Evolutionary conservation across 2,113 vertebrate species (phyloP), one percentile per base, ranked within the genome.

Genomic region (Neodontobutis hainanensis): DNA sequence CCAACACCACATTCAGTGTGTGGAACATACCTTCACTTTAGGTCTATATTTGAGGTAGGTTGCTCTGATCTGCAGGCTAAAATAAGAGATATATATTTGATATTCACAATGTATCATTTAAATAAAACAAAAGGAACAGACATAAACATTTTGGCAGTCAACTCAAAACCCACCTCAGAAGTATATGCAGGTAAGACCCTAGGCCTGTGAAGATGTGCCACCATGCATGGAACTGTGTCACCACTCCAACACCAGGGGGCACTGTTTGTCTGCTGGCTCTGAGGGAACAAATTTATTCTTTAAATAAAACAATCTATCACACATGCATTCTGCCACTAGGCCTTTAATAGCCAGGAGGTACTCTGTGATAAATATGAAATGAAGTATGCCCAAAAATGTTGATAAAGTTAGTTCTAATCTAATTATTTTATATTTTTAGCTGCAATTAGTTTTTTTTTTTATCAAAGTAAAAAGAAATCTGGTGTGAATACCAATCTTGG

Each of bases 201-300:
- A 99, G 89, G 78, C 97, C 97, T 46, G 97, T 99, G 40, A 99
- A 92, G 77, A 99, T 96, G 77, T 99, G 97, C 97, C 97, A 99
- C 96, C 97, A 98, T 0, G 96, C 97, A 14, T 99, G 97, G 80
- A 99, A 97, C 82, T 99, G 97, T 8, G 97, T 99, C 32, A 95
- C 81, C 2, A 94, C 94, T 46, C 95, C 95, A 57, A 97, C 76
- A 48, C 94, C 81, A 11, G 95, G 88, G 65, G 94, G 96, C 66
- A 96, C 85, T 50, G 78, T 93, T 73, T 92, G 89, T 65, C 97
- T 91, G 57, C 94, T 87, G 34, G 87, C 89, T 92, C 97, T 99
- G 85, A 40, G 58, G 67, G 6, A 7, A 43, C 14, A 52, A 49
- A 36, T 43, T 43, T 43, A 43, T 43, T 43, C 3, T 8, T 27